Evolutionary conservation across 2,888 invertebrate species (phyloP).

Genomic region (Melolontha melolontha): DNA sequence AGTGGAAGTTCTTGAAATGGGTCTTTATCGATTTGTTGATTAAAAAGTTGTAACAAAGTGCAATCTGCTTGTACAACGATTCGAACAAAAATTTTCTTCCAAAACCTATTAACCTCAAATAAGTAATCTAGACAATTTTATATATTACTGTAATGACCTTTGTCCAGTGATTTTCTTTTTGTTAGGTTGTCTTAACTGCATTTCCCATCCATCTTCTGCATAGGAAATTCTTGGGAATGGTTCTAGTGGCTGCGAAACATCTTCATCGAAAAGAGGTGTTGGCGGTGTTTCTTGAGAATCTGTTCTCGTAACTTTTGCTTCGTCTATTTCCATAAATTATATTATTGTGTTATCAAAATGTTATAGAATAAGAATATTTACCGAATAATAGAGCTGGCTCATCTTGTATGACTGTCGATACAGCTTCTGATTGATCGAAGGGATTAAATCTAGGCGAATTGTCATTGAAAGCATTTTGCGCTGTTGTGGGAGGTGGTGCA

Average conservation of each 20-base stretch:
- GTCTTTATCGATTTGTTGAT: slow-evolving; percentile 86
- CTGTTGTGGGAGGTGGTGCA: slow-evolving; percentile 77
- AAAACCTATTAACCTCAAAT: slow-evolving; percentile 73
- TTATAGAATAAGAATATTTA: slow-evolving; percentile 47
- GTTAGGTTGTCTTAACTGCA: slow-evolving; percentile 94
- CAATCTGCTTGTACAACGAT: slow-evolving; percentile 83
- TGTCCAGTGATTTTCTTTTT: slow-evolving; percentile 97
- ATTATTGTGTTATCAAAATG: not conserved
- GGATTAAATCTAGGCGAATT: slow-evolving; percentile 81
- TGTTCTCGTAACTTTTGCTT: slow-evolving; percentile 63
- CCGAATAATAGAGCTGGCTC: slow-evolving; percentile 62
- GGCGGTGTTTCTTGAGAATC: slow-evolving; percentile 86
- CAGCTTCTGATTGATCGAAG: slow-evolving; percentile 74
- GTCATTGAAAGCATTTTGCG: slow-evolving; percentile 68
- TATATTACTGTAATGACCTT: slow-evolving; percentile 63
- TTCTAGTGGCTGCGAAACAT: slow-evolving; percentile 90
- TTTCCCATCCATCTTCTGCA: slow-evolving; percentile 92
- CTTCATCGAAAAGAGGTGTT: slow-evolving; percentile 95
- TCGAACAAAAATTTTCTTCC: slow-evolving; percentile 96
- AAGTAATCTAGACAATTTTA: not conserved
- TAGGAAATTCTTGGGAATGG: slow-evolving; percentile 87
- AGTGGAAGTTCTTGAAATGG: slow-evolving; percentile 95
- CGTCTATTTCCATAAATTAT: slow-evolving; percentile 21
- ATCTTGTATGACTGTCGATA: slow-evolving; percentile 59
- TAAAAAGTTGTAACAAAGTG: slow-evolving; percentile 87